phyloP scores from a whole-genome alignment of 2,888 invertebrate genomes.

The Chironomus riparius region DNA sequence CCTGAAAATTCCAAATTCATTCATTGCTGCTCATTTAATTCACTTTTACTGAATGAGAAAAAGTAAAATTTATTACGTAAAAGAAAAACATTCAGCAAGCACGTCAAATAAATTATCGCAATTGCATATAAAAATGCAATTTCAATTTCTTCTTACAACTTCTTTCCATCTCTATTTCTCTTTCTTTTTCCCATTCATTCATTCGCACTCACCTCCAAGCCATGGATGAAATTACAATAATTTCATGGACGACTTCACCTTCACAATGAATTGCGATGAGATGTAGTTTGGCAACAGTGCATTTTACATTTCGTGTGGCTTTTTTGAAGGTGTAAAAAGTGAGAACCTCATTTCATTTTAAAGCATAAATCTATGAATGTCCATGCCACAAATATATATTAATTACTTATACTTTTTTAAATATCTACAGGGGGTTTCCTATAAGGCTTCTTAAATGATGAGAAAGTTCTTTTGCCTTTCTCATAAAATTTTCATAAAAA shows the following conservation, averaged over 20 bases:
- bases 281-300: slow-evolving; percentile 5
- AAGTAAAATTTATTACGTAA: too few species aligned
- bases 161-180: background rate
- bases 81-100: too few species aligned
- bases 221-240: slow-evolving; percentile 22
- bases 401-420: background rate
- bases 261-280: slow-evolving; percentile 7
- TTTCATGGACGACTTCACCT: slow-evolving; percentile 26
- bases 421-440: too few species aligned
- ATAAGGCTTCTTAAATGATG: background rate
- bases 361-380: too few species aligned
- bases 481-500: too few species aligned
- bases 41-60: too few species aligned
- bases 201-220: background rate
- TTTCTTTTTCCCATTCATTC: too few species aligned
- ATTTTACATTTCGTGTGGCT: background rate
- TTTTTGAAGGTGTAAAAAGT: background rate
- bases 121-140: background rate
- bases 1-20: too few species aligned
- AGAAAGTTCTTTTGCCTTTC: background rate
- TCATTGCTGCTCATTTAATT: too few species aligned
- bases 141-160: background rate
- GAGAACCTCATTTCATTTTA: background rate
- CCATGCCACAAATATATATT: background rate
- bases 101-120: background rate